phyloP scores from a whole-genome alignment of 1,140 invertebrate species.

The Formica selysi region DNA sequence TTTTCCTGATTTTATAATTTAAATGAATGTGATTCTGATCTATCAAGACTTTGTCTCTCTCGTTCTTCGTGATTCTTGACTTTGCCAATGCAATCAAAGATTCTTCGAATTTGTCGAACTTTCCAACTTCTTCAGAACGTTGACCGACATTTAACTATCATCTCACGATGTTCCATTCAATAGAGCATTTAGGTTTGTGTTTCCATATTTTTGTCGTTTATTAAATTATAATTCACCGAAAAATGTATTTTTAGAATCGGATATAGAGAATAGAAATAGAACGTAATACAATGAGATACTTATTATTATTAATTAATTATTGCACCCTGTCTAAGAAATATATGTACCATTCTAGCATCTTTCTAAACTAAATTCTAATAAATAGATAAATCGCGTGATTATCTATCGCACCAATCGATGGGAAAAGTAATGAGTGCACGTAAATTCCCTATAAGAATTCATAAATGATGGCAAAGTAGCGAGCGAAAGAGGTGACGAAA shows the following conservation, averaged over 20 bases:
- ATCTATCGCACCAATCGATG: background rate
- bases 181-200: background rate
- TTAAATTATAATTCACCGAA: background rate
- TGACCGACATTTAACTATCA: slow-evolving; percentile 2
- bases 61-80: slow-evolving; percentile 16
- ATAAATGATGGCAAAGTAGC: slow-evolving; percentile 31
- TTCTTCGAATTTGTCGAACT: slow-evolving; percentile 38
- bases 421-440: background rate
- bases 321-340: background rate
- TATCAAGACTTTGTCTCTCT: slow-evolving; percentile 6
- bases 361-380: background rate
- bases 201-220: background rate
- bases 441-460: slow-evolving; percentile 7
- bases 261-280: background rate
- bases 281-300: background rate
- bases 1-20: slow-evolving; percentile 54
- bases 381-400: background rate
- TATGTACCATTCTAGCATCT: background rate
- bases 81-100: slow-evolving; percentile 35
- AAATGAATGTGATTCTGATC: slow-evolving; percentile 44
- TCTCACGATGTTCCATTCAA: background rate
- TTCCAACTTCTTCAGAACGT: slow-evolving; percentile 26
- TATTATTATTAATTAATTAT: background rate
- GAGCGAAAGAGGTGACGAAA: slow-evolving; percentile 60
- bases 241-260: background rate